Evolutionary conservation across 2,113 vertebrate genomes (phyloP).

Genomic region (Piprites chloris): DNA sequence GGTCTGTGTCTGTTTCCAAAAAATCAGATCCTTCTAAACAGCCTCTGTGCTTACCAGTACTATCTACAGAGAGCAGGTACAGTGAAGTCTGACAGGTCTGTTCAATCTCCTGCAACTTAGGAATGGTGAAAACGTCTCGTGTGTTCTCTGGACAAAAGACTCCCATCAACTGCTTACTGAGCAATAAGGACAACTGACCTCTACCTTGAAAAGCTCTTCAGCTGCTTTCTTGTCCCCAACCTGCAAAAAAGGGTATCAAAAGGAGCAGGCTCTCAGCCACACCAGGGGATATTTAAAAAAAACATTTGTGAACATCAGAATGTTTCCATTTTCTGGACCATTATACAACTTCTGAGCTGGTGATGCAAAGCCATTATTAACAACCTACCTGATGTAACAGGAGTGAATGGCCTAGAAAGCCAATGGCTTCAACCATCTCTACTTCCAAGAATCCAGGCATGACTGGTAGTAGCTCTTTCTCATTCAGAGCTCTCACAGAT

Average conservation of each 20-base stretch:
- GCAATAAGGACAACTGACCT: neutral
- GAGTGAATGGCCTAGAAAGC: neutral
- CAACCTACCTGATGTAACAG: neutral
- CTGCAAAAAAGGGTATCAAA: neutral
- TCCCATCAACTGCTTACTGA: neutral
- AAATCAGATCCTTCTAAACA: neutral
- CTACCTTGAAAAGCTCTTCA: neutral
- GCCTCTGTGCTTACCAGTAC: neutral
- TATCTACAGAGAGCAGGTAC: neutral
- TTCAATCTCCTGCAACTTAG: neutral
- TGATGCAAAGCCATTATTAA: neutral
- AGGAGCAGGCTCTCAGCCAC: neutral
- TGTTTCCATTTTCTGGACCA: neutral
- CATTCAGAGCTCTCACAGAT: neutral
- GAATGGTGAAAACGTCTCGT: neutral
- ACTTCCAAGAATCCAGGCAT: neutral
- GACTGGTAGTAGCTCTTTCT: neutral
- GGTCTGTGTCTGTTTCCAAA: neutral
- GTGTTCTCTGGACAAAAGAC: neutral
- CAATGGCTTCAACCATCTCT: neutral
- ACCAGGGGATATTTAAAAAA: neutral
- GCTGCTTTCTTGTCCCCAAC: neutral
- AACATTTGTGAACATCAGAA: neutral
- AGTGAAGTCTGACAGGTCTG: neutral
- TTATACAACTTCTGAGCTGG: neutral